Conservation (phyloP, 2,888 invertebrate genomes). For the Apamea sordens region DNA sequence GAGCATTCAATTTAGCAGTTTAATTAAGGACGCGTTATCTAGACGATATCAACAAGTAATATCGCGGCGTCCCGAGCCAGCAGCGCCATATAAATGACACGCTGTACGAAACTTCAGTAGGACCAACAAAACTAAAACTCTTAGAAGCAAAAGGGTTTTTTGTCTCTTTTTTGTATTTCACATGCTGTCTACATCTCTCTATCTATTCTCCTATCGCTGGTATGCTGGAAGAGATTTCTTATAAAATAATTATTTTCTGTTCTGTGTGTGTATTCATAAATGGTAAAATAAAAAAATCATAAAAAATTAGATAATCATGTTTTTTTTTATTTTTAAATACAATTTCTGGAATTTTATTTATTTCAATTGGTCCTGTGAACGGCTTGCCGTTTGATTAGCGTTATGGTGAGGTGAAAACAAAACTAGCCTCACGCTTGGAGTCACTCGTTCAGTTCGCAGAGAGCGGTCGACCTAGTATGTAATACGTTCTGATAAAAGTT, state of each 20-base stretch:
- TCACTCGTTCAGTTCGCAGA: not conserved
- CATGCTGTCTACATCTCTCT: no score
- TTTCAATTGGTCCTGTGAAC: not conserved
- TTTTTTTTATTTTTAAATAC: no score
- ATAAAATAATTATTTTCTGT: no score
- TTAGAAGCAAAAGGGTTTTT: not conserved
- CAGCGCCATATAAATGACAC: slow-evolving; percentile 8
- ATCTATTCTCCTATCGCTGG: no score
- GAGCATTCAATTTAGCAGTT: slow-evolving; percentile 16
- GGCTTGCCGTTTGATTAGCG: not conserved
- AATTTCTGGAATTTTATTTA: not conserved
- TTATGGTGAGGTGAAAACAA: not conserved
- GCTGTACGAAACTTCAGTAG: slow-evolving; percentile 6
- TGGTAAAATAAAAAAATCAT: no score
- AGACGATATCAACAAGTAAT: slow-evolving; percentile 57
- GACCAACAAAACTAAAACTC: not conserved
- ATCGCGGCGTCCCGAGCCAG: not conserved
- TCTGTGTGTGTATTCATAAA: no score
- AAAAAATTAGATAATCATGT: no score
- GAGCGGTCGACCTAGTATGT: not conserved
- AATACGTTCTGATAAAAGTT: not conserved
- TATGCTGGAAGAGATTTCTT: no score
- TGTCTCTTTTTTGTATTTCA: no score
- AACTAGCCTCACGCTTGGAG: not conserved
- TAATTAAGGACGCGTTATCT: slow-evolving; percentile 34